Evolutionary conservation across 2,797 vertebrate genomes (phyloP).

Genomic region (Diplodus puntazzo): DNA sequence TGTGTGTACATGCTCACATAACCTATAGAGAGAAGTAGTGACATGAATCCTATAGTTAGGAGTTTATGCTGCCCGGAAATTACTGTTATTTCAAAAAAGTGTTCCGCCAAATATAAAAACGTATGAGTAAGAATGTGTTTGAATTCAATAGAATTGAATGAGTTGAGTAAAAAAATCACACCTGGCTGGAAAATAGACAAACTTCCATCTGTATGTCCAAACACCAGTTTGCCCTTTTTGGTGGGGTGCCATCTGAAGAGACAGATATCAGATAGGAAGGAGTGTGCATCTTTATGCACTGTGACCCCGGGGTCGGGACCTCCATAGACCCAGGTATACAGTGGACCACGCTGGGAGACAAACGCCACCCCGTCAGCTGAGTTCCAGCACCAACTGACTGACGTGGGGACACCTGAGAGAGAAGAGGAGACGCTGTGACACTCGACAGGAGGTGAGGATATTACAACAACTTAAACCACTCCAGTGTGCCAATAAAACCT

Average conservation of each 20-base stretch:
- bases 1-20: background rate
- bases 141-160: background rate
- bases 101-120: background rate
- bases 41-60: too few relatives aligned
- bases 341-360: constrained; percentile 92
- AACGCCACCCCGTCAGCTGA: constrained; percentile 90
- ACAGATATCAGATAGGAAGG: constrained; percentile 95
- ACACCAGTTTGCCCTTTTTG: constrained; percentile 93
- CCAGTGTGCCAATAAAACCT: background rate
- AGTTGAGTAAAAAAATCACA: constrained; percentile 47
- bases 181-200: constrained; percentile 96
- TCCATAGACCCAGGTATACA: constrained; percentile 93
- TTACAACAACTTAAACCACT: background rate
- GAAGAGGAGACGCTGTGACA: constrained; percentile 4
- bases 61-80: background rate
- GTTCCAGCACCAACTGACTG: constrained; percentile 96
- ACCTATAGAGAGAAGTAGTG: background rate
- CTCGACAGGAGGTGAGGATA: background rate
- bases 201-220: constrained; percentile 96
- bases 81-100: background rate
- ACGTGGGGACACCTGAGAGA: constrained; percentile 89
- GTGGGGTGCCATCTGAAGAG: constrained; percentile 95
- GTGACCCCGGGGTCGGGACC: constrained; percentile 89
- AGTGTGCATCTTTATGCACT: constrained; percentile 94
- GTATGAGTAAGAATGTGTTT: background rate